phyloP scores from a whole-genome alignment of 2,888 invertebrate genomes.

The Trilocha varians region DNA sequence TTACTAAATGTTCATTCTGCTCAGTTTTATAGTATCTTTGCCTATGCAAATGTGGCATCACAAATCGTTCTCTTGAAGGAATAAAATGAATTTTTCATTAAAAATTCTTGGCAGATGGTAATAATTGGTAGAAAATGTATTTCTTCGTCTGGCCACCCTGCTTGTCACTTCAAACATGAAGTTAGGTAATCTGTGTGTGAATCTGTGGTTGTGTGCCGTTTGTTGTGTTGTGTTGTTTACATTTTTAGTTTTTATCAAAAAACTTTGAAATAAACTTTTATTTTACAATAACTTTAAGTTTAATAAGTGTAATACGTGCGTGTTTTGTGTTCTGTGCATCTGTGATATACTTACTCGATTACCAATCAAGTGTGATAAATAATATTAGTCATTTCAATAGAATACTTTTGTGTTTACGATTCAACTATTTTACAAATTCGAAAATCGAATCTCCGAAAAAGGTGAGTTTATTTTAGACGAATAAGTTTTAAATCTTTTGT shows the following conservation, averaged over 20 bases:
- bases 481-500: slow-evolving; percentile 4
- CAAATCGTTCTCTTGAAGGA: too few relatives aligned
- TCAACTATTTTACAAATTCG: slow-evolving; percentile 11
- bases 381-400: slow-evolving; percentile 22
- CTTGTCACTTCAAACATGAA: too few relatives aligned
- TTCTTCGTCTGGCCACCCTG: not conserved
- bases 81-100: too few relatives aligned
- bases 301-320: slow-evolving; percentile 11
- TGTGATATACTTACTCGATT: slow-evolving; percentile 31
- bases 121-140: too few relatives aligned
- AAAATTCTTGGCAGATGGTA: too few relatives aligned
- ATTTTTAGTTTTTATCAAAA: slow-evolving; percentile 22
- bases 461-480: slow-evolving; percentile 5
- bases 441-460: slow-evolving; percentile 7
- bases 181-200: too few relatives aligned
- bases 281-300: slow-evolving; percentile 18
- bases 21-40: too few relatives aligned
- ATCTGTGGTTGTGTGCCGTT: slow-evolving; percentile 26
- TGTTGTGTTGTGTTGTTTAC: slow-evolving; percentile 36
- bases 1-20: too few relatives aligned
- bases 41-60: too few relatives aligned
- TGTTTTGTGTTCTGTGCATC: slow-evolving; percentile 35
- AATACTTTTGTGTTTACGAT: slow-evolving; percentile 20
- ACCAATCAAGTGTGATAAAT: slow-evolving; percentile 9
- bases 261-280: slow-evolving; percentile 20